phyloP scores from a whole-genome alignment of 37 sponge, comb jelly and placozoan genomes.

The Chondrilla cf. caribensis region DNA sequence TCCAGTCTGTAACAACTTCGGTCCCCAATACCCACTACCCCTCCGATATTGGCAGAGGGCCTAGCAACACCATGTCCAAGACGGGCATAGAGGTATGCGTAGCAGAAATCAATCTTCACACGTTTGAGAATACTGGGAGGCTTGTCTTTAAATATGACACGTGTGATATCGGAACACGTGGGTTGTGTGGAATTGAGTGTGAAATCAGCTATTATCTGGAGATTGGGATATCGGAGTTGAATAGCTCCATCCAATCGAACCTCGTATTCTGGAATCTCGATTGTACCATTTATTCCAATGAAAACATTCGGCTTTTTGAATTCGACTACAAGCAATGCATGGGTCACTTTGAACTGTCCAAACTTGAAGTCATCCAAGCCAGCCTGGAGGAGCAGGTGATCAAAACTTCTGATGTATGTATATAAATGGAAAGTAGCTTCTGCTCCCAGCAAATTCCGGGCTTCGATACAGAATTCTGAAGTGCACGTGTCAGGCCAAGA shows the following conservation, averaged over 20 bases:
- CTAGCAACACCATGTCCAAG: neutral
- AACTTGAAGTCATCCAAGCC: neutral
- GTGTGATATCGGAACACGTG: too few relatives aligned
- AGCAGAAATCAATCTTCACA: conserved; percentile 8
- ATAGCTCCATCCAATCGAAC: neutral
- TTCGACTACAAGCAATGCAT: too few relatives aligned
- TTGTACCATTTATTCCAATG: conserved; percentile 26
- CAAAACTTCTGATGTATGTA: neutral
- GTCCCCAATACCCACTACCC: conserved; percentile 3
- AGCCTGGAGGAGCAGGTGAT: neutral
- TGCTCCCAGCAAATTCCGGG: conserved; percentile 21
- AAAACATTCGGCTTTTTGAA: too few relatives aligned
- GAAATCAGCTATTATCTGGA: too few relatives aligned
- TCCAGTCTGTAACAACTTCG: neutral
- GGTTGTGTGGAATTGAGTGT: too few relatives aligned
- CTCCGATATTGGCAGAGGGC: conserved; percentile 5
- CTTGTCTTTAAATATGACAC: too few relatives aligned
- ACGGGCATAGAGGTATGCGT: neutral
- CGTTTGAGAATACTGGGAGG: too few relatives aligned
- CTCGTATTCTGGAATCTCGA: conserved; percentile 21
- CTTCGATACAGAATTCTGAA: conserved; percentile 21
- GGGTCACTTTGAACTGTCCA: neutral
- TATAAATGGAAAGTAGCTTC: conserved; percentile 3
- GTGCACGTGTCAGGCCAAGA: conserved; percentile 7
- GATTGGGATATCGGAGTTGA: too few relatives aligned